Percentiles rank a stretch among this genome's conserved stretches.
Conservation (phyloP, 2,888 invertebrate genomes). For the Hypena proboscidalis region DNA sequence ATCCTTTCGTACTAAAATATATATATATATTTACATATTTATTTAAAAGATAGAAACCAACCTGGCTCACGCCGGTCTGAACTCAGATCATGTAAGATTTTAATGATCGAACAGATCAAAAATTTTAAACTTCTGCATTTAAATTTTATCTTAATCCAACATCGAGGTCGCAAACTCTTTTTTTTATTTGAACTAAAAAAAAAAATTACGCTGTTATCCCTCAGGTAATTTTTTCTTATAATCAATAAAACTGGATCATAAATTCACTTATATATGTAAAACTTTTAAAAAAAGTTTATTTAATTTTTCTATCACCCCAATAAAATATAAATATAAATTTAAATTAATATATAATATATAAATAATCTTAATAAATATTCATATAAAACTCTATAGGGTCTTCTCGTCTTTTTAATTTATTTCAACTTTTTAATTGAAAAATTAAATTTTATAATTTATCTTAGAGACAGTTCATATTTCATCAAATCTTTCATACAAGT, state of each 20-base stretch:
- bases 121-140: conserved; percentile 88
- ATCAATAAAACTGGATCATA: conserved; percentile 86
- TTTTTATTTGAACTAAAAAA: conserved; percentile 90
- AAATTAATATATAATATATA: conserved; percentile 55
- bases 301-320: conserved; percentile 88
- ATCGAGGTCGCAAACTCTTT: conserved; percentile 94
- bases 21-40: too few species aligned
- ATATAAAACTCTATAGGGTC: conserved; percentile 90
- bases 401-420: conserved; percentile 89
- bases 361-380: conserved; percentile 68
- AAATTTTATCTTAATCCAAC: conserved; percentile 92
- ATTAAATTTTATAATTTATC: conserved; percentile 71
- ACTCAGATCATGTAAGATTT: conserved; percentile 95
- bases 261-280: conserved; percentile 69
- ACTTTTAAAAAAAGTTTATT: conserved; percentile 79
- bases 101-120: conserved; percentile 93
- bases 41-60: conserved; percentile 92
- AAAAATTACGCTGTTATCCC: conserved; percentile 94
- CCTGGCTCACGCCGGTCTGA: conserved; percentile 94
- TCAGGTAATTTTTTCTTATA: conserved; percentile 91
- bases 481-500: conserved; percentile 91
- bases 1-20: conserved; percentile 93
- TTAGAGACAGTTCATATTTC: conserved; percentile 86
- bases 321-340: conserved; percentile 76
- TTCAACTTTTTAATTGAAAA: conserved; percentile 87